A percentile compares a stretch with the other conserved stretches of the same genome.
These are phyloP conservation scores for Cordylochernes scorpioides DNA, from an alignment of 2,888 invertebrate genomes.

Conservation along the genomic window DNA sequence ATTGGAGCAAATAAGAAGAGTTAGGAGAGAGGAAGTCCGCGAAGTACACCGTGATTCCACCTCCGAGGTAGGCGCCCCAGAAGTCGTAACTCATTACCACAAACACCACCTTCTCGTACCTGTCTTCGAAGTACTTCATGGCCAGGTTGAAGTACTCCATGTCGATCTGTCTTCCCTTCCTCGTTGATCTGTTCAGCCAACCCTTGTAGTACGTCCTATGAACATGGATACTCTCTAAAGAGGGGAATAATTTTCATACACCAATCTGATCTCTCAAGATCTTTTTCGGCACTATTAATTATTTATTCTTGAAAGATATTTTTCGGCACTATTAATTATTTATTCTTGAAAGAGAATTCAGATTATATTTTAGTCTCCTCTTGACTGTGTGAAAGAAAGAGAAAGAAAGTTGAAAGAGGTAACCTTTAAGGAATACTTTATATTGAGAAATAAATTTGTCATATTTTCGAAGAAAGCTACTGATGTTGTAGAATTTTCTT, in stretches of 20 bases:
- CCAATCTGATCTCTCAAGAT: background rate
- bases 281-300: background rate
- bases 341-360: background rate
- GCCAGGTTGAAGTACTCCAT: constrained; percentile 23
- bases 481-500: background rate
- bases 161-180: constrained; percentile 23
- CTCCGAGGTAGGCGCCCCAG: constrained; percentile 19
- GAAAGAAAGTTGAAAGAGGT: background rate
- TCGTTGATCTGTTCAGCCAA: too few species aligned
- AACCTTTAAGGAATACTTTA: background rate
- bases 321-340: too few species aligned
- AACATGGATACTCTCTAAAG: constrained; percentile 30
- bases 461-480: background rate
- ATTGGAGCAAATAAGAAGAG: background rate
- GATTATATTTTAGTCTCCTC: background rate
- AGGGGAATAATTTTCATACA: background rate
- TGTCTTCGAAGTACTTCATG: constrained; percentile 24
- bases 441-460: background rate
- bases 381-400: background rate
- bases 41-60: constrained; percentile 15
- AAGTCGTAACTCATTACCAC: constrained; percentile 27
- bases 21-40: background rate
- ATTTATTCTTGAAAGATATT: too few species aligned
- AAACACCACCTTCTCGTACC: constrained; percentile 23
- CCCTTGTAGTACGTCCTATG: constrained; percentile 31